phyloP scores from a whole-genome alignment of 2,888 invertebrate genomes.

The Yponomeuta plumbellus region DNA sequence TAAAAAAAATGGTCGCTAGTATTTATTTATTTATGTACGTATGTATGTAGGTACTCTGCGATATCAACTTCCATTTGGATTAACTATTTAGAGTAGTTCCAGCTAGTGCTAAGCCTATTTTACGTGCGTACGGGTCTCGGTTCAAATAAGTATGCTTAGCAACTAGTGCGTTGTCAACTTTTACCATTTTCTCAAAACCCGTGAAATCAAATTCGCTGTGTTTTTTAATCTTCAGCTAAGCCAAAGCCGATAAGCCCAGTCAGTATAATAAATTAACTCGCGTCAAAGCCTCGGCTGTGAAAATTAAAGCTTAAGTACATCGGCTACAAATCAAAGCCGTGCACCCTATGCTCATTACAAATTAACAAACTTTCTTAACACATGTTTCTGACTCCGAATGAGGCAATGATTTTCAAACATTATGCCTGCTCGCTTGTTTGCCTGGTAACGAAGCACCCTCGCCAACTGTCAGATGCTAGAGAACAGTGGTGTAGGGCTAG shows the following conservation, averaged over 20 bases:
- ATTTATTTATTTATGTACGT: too few species aligned
- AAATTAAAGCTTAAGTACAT: conserved; percentile 51
- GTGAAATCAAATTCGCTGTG: background rate
- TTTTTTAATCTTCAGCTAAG: background rate
- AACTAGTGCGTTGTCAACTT: too few species aligned
- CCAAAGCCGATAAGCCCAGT: conserved; percentile 28
- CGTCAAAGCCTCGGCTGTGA: conserved; percentile 37
- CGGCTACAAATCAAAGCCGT: conserved; percentile 63
- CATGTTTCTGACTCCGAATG: conserved; percentile 58
- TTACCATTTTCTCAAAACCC: too few species aligned
- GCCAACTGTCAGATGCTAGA: conserved; percentile 16
- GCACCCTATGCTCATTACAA: conserved; percentile 57
- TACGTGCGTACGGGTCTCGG: too few species aligned
- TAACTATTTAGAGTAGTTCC: too few species aligned
- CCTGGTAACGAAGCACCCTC: conserved; percentile 17
- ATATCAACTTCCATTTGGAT: too few species aligned
- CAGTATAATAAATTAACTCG: conserved; percentile 62
- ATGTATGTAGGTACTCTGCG: too few species aligned
- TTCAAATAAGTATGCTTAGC: too few species aligned
- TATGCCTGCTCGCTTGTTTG: conserved; percentile 23
- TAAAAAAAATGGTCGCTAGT: too few species aligned
- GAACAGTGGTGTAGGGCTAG: background rate
- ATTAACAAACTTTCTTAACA: conserved; percentile 73
- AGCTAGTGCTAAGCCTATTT: too few species aligned
- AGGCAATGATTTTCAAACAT: conserved; percentile 37